Base-by-base conservation (phyloP, 1,140 invertebrate species). In the Drosophila ambigua region DNA sequence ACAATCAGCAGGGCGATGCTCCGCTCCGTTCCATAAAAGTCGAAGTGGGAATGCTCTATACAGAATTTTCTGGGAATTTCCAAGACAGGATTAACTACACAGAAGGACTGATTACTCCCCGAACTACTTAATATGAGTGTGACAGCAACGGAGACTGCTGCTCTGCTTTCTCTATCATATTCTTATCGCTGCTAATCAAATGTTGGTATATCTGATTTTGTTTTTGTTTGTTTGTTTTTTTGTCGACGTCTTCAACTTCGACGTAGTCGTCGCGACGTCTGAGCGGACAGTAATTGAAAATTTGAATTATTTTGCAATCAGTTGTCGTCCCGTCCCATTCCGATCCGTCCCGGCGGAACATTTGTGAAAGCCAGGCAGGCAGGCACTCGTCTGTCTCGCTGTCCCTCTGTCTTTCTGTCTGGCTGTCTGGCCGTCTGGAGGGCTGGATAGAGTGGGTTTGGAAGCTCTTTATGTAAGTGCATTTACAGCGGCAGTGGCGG, bases 251-350 rank as follows among this genome's bases (percentile, higher is more conserved):
- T 69, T 50, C 46, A 48, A 53, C 43, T 69, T 75, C 55, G 71
- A 41, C 59, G 77, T 75, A 63, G 77, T 79, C 77, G 80, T 68
- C 72, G 67, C 81, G 75, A 69, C 73, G 81, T 84, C 81, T 84
- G 72, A 79, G 76, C 80, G 61, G 63, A 8, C 52, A 68, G 75
- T 78, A 82, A 83, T 79, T 84, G 76, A 79, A 79, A 79, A 82
- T 87, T 73, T 57, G 79, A 87, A 87, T 88, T 88, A 79, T 88
- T 87, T 88, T 82, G 83, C 79, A 87, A 87, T 87, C 82, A 82
- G 77, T 76, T 63, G 66, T 59, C 60, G 71, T 51, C 41, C 60
- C 44, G 16, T 2, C 58, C 23, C 43, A 6, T 8, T 7, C 28
- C 28, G 23, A 58, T 20, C 48, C 28, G 35, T 35, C 9, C 16